Percentiles rank a stretch among this genome's conserved stretches.
Evolutionary conservation across 2,888 invertebrate genomes (phyloP).

Genomic region (Pachymerium ferrugineum): DNA sequence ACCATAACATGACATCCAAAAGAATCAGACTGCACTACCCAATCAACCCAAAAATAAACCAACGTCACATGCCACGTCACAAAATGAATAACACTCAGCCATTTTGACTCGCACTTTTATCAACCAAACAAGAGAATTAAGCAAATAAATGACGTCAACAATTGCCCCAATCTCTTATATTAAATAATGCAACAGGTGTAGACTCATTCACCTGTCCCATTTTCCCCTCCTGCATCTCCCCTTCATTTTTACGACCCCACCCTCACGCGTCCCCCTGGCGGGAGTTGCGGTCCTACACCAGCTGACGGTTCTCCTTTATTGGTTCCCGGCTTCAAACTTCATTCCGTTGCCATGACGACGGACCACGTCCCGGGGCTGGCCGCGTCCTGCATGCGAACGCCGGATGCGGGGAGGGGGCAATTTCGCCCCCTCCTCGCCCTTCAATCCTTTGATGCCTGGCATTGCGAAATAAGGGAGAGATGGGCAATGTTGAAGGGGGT

Average conservation of each 20-base stretch:
- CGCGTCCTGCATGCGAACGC: constrained; percentile 2
- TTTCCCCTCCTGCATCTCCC: not conserved
- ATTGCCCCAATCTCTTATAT: no score
- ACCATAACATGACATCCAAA: no score
- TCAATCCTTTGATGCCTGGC: not conserved
- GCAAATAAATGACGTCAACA: no score
- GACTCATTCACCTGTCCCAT: not conserved
- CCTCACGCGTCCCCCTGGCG: not conserved
- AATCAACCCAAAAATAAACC: no score
- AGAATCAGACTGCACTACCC: no score
- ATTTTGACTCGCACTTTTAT: no score
- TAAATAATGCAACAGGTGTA: not conserved
- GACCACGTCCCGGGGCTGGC: not conserved
- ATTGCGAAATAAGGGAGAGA: not conserved
- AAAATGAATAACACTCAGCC: no score
- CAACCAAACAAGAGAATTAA: no score
- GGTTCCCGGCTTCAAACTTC: not conserved
- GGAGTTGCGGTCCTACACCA: not conserved
- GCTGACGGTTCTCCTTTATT: constrained; percentile 2
- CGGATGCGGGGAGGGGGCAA: not conserved
- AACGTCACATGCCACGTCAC: no score
- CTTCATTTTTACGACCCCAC: not conserved
- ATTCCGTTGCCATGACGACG: not conserved
- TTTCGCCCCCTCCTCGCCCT: no score
- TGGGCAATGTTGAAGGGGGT: not conserved